Base-by-base conservation (phyloP, 2,113 vertebrate species). In the Puffinus mauretanicus region DNA sequence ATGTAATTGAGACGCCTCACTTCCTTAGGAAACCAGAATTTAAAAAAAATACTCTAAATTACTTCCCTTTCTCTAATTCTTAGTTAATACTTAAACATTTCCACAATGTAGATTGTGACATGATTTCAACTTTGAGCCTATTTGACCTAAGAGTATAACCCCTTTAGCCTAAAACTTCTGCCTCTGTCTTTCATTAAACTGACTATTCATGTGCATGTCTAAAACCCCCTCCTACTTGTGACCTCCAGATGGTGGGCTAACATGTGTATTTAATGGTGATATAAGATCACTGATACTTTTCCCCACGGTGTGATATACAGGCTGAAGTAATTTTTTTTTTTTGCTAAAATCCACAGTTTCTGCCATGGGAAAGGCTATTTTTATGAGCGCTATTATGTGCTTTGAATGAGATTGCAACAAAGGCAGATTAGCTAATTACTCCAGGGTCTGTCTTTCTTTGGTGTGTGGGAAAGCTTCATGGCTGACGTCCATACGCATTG, bases 341-440 rank as follows among this genome's bases (percentile, higher is more conserved):
- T 92, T 86, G 7, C 86, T 82, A 40, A 67, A 91, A 52, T 65
- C 55, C 25, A 40, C n/a, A 11, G 10, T 84, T 93, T 89, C 54
- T 92, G 47, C 83, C 61, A 58, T 91, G 94, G 90, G 95, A 96
- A 96, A 79, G 80, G 52, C 80, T 92, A 11, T 69, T 94, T 96
- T 88, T 47, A 4, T 36, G 21, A 75, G 80, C 5, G 0, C 67
- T 85, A 14, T 80, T 91, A 36, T 60, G 75, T 80, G 54, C 36
- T 93, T 88, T 83, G 76, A 93, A 79, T 86, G 73, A 88, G 57
- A 84, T 75, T 87, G 81, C 62, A 79, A 34, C 77, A 79, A 94
- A 94, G 36, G 22, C 52, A 94, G 86, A 94, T 95, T 84, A 95
- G 70, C 88, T 95, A 82, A 75, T 96, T 92, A 82, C 83, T 86